These are phyloP conservation scores for Notarius lentiginosus DNA, from an alignment of 2,113 vertebrate species.

Conservation along the genomic window DNA sequence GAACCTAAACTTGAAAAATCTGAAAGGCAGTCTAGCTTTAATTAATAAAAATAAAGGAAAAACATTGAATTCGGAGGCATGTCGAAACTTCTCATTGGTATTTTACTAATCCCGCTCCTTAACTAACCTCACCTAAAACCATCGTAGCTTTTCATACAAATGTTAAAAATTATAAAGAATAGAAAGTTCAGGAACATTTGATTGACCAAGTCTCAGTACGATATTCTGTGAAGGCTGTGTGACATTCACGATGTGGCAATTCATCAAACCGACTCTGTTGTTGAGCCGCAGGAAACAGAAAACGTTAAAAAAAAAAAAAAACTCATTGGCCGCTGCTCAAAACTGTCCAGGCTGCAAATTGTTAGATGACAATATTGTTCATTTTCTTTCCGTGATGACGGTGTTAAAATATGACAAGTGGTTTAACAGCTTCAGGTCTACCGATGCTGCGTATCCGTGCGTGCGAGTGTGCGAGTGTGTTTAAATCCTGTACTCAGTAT, in stretches of 20 bases:
- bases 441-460: background rate
- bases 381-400: background rate
- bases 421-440: conserved; percentile 7
- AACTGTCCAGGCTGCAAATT: background rate
- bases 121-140: background rate
- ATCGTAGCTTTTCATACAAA: background rate
- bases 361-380: background rate
- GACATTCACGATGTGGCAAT: background rate
- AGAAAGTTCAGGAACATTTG: background rate
- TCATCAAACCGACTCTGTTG: background rate
- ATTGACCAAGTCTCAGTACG: no score
- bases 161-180: background rate
- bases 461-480: background rate
- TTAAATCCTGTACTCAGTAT: background rate
- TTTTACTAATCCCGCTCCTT: background rate
- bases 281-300: background rate
- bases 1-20: no score
- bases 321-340: background rate
- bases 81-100: no score
- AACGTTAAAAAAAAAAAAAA: background rate
- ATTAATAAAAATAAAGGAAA: no score
- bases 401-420: background rate
- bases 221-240: background rate
- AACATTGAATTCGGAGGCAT: no score
- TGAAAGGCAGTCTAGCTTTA: no score